A percentile compares a stretch with the other conserved stretches of the same genome.
Conservation (phyloP, 1,140 invertebrate species). For the Antheraea mylitta region DNA sequence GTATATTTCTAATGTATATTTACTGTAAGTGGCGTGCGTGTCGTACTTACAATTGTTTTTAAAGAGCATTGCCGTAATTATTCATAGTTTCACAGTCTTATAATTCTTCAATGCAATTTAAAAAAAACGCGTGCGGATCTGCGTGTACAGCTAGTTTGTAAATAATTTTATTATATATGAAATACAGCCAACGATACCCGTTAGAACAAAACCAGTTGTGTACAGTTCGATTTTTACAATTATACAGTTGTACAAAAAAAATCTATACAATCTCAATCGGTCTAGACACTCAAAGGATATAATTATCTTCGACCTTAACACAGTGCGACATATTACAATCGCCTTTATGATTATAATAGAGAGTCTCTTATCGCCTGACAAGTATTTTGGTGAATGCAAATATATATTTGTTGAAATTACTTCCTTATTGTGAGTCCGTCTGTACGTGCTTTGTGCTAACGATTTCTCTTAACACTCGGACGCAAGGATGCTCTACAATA, state of each 20-base stretch:
- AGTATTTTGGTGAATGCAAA: constrained; percentile 2
- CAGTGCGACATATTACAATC: neutral
- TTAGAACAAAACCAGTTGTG: neutral
- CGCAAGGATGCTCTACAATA: neutral
- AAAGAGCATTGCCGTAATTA: too few relatives aligned
- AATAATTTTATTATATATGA: too few relatives aligned
- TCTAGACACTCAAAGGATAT: constrained; percentile 30
- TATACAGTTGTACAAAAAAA: neutral
- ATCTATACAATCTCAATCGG: constrained; percentile 11
- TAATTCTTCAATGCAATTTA: too few relatives aligned
- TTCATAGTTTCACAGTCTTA: too few relatives aligned
- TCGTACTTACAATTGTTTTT: too few relatives aligned
- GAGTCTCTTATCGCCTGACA: neutral
- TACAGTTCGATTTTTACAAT: neutral
- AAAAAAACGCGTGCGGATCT: too few relatives aligned
- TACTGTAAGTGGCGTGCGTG: too few relatives aligned
- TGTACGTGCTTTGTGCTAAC: constrained; percentile 34
- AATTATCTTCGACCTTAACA: neutral
- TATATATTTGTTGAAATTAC: constrained; percentile 13
- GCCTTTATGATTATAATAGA: neutral
- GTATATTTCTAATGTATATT: too few relatives aligned
- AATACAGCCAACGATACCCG: too few relatives aligned
- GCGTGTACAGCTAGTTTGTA: too few relatives aligned
- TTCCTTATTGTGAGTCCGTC: constrained; percentile 30
- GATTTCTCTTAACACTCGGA: constrained; percentile 21